Percentiles rank a stretch among this genome's conserved stretches.
phyloP scores from a whole-genome alignment of 1,140 invertebrate species.

The Trigoniulus corallinus region DNA sequence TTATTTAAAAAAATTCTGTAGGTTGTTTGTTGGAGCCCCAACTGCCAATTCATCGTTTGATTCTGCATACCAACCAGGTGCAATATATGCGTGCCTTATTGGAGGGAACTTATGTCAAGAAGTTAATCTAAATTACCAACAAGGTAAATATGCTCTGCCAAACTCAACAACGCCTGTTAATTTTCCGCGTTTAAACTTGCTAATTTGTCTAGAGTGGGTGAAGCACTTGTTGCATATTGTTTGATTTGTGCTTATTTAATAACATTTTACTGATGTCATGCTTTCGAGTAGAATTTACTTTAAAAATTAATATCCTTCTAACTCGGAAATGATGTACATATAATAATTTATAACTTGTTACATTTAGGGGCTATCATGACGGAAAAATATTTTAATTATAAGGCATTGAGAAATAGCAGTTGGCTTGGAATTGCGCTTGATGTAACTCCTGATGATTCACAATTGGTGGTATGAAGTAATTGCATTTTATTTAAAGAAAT shows the following conservation, averaged over 20 bases:
- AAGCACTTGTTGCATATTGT: no score
- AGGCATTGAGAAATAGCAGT: not conserved
- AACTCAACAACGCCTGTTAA: constrained; percentile 5
- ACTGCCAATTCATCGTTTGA: constrained; percentile 13
- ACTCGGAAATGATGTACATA: not conserved
- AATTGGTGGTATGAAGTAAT: not conserved
- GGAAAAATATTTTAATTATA: not conserved
- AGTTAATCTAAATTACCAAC: not conserved
- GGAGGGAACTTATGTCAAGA: not conserved
- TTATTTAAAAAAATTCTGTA: no score
- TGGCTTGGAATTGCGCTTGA: not conserved
- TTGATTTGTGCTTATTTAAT: no score
- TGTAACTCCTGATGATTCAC: not conserved
- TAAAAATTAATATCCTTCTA: not conserved
- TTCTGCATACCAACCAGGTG: constrained; percentile 14
- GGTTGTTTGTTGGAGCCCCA: constrained; percentile 17
- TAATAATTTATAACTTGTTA: not conserved
- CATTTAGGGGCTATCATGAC: not conserved
- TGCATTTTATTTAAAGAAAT: constrained; percentile 10
- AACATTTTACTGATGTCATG: no score
- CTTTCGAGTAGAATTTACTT: no score
- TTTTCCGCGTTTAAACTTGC: no score
- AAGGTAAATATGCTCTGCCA: constrained; percentile 7
- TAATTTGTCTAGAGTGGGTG: no score
- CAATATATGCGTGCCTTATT: constrained; percentile 14